Conservation (phyloP, 2,888 invertebrate species). For the Invenusta paracnida region DNA sequence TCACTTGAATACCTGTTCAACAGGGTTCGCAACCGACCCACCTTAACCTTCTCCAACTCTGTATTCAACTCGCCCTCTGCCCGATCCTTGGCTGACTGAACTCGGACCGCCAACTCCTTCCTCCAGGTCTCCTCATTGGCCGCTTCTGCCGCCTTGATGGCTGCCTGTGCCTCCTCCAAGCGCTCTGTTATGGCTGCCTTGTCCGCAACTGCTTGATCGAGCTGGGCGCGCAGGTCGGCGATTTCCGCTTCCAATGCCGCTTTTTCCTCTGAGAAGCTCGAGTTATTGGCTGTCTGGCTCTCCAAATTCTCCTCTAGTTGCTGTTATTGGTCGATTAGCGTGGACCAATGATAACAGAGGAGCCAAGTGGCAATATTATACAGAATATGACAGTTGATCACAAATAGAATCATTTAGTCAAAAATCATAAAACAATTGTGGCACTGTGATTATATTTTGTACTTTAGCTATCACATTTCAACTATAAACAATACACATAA, state of each 20-base stretch:
- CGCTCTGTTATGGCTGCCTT: neutral
- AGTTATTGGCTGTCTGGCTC: neutral
- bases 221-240: neutral
- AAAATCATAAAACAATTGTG: too few relatives aligned
- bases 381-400: too few relatives aligned
- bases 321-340: too few relatives aligned
- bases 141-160: neutral
- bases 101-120: neutral
- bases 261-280: neutral
- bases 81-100: neutral
- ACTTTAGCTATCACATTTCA: too few relatives aligned
- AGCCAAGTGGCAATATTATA: too few relatives aligned
- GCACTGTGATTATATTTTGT: too few relatives aligned
- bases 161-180: neutral
- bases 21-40: neutral
- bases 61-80: neutral
- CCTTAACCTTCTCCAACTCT: conserved; percentile 21
- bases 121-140: neutral
- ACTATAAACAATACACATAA: too few relatives aligned
- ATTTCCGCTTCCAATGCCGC: neutral
- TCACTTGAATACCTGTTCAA: too few relatives aligned
- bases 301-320: neutral
- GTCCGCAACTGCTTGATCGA: neutral
- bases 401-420: too few relatives aligned
- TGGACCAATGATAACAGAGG: too few relatives aligned